Percentiles rank a stretch among this genome's conserved stretches.
These are phyloP conservation scores for Hybos culiciformis DNA, from an alignment of 2,888 invertebrate genomes.

Conservation along the genomic window DNA sequence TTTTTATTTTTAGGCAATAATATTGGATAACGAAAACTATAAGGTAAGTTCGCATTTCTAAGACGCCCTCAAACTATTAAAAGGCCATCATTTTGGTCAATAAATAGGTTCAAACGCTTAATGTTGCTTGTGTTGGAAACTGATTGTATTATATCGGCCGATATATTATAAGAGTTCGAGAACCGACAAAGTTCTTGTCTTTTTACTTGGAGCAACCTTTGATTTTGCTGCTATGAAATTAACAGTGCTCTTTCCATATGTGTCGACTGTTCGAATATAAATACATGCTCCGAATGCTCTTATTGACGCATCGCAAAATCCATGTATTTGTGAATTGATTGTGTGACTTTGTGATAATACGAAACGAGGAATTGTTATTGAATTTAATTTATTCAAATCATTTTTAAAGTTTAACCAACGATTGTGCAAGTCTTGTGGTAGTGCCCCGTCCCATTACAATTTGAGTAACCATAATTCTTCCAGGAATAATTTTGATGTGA, in stretches of 20 bases:
- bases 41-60: background rate
- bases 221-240: conserved; percentile 5
- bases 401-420: too few species aligned
- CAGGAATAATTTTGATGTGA: conserved; percentile 11
- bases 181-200: conserved; percentile 2
- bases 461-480: conserved; percentile 12
- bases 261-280: conserved; percentile 2
- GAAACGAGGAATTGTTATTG: too few species aligned
- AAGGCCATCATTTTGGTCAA: background rate
- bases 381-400: too few species aligned
- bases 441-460: conserved; percentile 10
- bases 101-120: background rate
- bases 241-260: background rate
- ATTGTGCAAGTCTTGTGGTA: conserved; percentile 8
- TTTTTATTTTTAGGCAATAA: conserved; percentile 1
- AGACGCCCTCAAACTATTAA: conserved; percentile 3
- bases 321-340: too few species aligned
- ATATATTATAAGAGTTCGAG: conserved; percentile 2
- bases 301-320: background rate
- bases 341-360: too few species aligned
- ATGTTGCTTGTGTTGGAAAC: background rate
- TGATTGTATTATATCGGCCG: background rate
- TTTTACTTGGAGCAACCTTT: conserved; percentile 7
- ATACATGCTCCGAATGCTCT: background rate
- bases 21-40: conserved; percentile 1